phyloP scores from a whole-genome alignment of 2,113 vertebrate genomes.

The Dromaius novaehollandiae region DNA sequence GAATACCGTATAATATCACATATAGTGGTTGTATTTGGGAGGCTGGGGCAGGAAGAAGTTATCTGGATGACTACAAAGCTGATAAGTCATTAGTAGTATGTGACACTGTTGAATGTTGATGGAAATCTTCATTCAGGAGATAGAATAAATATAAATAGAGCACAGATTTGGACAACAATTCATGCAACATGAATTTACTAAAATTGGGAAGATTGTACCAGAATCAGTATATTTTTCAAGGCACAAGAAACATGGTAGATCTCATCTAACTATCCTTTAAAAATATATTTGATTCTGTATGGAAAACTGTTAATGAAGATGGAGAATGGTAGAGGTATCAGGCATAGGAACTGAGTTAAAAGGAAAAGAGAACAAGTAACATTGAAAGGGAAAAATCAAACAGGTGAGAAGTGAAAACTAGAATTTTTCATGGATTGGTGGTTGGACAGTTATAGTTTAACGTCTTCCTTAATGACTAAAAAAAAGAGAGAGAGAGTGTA shows the following conservation, averaged over 20 bases:
- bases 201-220: fast-evolving
- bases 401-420: background rate
- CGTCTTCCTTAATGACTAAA: background rate
- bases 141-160: background rate
- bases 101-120: background rate
- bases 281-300: background rate
- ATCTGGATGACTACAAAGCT: background rate
- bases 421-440: background rate
- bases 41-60: background rate
- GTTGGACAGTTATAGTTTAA: background rate
- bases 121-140: background rate
- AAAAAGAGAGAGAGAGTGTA: background rate
- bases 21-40: background rate
- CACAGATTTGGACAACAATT: background rate
- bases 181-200: background rate
- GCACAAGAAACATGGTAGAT: background rate
- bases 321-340: background rate
- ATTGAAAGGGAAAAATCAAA: background rate
- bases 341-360: background rate
- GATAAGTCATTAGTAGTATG: background rate
- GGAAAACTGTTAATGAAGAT: background rate
- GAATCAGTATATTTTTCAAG: background rate
- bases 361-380: background rate
- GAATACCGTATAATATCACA: background rate
- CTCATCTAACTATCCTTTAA: background rate